Conservation (phyloP, 2,888 invertebrate species). For the Sepiola atlantica region DNA sequence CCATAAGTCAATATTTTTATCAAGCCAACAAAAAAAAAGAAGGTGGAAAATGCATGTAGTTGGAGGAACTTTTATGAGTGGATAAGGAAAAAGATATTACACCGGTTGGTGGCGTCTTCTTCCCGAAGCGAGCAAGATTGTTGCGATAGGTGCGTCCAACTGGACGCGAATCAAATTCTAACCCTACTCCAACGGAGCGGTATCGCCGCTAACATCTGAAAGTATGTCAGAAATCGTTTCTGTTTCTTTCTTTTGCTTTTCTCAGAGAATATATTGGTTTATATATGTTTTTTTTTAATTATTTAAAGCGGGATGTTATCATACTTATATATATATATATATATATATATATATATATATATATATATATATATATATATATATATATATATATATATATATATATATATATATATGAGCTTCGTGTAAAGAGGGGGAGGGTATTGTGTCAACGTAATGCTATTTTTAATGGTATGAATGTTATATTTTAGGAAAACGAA, state of each 20-base stretch:
- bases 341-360: no score
- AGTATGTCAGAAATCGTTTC: neutral
- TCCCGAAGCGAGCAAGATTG: neutral
- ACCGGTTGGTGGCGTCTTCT: neutral
- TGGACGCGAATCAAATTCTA: neutral
- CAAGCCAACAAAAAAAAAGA: no score
- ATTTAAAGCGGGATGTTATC: neutral
- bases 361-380: no score
- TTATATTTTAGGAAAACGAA: no score
- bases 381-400: no score
- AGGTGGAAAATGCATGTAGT: neutral
- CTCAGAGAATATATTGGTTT: neutral
- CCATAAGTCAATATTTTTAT: slow-evolving; percentile 24
- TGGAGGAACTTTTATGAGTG: neutral
- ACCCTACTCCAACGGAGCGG: neutral
- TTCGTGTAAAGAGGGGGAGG: no score
- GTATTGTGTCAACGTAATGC: no score
- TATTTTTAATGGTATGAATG: no score
- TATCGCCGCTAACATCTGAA: neutral
- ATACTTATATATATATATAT: neutral
- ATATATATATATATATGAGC: no score
- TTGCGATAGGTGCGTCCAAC: slow-evolving; percentile 2
- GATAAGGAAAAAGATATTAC: slow-evolving; percentile 9
- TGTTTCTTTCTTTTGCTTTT: neutral
- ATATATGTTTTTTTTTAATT: neutral